Evolutionary conservation across 2,888 invertebrate species (phyloP).

Genomic region (Tinea trinotella): DNA sequence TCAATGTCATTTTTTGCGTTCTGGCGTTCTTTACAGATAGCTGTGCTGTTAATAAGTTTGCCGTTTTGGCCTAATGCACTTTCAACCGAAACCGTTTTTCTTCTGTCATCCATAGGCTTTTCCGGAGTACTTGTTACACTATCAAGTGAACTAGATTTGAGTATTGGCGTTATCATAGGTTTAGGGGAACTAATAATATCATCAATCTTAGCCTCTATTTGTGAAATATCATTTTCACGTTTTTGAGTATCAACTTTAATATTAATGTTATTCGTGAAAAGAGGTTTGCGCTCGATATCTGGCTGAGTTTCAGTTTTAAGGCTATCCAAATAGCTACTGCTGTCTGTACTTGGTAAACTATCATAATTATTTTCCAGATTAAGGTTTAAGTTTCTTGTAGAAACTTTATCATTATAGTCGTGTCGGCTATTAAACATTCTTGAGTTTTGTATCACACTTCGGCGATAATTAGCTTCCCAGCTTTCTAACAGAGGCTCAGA

Average conservation of each 20-base stretch:
- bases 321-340: slow-evolving; percentile 57
- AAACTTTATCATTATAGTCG: slow-evolving; percentile 52
- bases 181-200: slow-evolving; percentile 69
- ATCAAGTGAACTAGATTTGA: slow-evolving; percentile 71
- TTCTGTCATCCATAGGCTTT: slow-evolving; percentile 53
- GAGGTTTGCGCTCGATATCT: slow-evolving; percentile 42
- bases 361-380: slow-evolving; percentile 54
- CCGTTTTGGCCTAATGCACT: slow-evolving; percentile 47
- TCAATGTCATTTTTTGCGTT: slow-evolving; percentile 45
- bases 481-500: slow-evolving; percentile 65
- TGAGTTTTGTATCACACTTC: slow-evolving; percentile 36
- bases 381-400: slow-evolving; percentile 55
- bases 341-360: slow-evolving; percentile 61
- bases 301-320: slow-evolving; percentile 49
- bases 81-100: slow-evolving; percentile 66
- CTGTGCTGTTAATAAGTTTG: slow-evolving; percentile 26
- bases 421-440: slow-evolving; percentile 39
- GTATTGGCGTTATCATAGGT: slow-evolving; percentile 61
- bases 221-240: slow-evolving; percentile 64
- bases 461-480: slow-evolving; percentile 66
- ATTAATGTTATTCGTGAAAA: slow-evolving; percentile 58
- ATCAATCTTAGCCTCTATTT: slow-evolving; percentile 70
- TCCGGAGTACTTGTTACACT: slow-evolving; percentile 73
- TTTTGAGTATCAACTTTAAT: slow-evolving; percentile 51
- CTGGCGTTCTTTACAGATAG: slow-evolving; percentile 31